Conservation (phyloP, 2,797 vertebrate species). For the Diglossa cyanea region DNA sequence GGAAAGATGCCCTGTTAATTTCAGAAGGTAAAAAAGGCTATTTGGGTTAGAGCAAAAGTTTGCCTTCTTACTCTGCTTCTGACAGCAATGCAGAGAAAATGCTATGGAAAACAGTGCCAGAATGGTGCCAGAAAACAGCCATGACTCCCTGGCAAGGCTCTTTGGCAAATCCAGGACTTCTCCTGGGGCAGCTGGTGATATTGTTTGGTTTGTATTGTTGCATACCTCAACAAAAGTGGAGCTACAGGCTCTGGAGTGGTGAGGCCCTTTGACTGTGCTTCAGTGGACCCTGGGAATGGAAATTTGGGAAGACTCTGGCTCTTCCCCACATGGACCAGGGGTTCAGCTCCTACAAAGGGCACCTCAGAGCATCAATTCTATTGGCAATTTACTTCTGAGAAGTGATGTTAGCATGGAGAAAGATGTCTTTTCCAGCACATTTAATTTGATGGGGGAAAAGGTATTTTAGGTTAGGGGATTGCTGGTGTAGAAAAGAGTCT, state of each 20-base stretch:
- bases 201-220: neutral
- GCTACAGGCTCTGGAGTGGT: neutral
- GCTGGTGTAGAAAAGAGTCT: neutral
- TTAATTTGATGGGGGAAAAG: neutral
- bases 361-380: neutral
- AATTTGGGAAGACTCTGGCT: neutral
- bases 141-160: neutral
- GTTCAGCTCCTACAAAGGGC: neutral
- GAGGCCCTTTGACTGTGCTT: neutral
- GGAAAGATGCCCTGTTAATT: neutral
- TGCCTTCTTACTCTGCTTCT: neutral
- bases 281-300: neutral
- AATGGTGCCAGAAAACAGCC: neutral
- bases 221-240: neutral
- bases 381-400: neutral
- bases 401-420: neutral
- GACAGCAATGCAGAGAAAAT: neutral
- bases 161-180: neutral
- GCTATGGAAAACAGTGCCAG: neutral
- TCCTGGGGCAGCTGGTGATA: neutral
- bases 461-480: neutral
- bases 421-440: neutral
- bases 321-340: accelerated
- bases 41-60: neutral
- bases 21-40: neutral